Conservation (phyloP, 2,797 vertebrate genomes). For the Nothura maculosa region DNA sequence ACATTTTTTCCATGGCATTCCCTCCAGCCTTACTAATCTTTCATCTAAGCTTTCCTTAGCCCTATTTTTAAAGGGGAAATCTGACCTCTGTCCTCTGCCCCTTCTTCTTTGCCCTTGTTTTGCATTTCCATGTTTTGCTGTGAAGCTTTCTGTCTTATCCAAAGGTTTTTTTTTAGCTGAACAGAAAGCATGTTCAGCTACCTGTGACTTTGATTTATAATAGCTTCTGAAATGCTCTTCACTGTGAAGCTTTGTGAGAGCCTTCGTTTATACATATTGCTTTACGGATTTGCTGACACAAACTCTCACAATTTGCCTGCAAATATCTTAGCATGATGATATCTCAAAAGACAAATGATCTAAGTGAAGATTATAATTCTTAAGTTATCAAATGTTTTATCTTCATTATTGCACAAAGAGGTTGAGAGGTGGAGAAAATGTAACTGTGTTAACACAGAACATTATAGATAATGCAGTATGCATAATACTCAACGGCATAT, state of each 20-base stretch:
- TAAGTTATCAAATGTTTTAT: background rate
- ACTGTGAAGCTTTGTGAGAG: background rate
- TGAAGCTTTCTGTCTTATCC: background rate
- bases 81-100: conserved; percentile 73
- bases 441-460: background rate
- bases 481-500: background rate
- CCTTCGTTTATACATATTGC: background rate
- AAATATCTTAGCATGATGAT: background rate
- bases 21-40: conserved; percentile 74
- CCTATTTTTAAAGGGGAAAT: conserved; percentile 79
- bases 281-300: background rate
- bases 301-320: background rate
- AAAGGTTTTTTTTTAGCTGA: background rate
- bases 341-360: background rate
- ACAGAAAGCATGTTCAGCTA: background rate
- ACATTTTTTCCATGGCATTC: conserved; percentile 78
- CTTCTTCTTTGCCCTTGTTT: conserved; percentile 74
- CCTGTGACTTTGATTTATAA: background rate
- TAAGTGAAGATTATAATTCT: background rate
- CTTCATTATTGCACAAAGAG: background rate
- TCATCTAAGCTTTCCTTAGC: conserved; percentile 77
- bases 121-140: conserved; percentile 53
- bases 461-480: rapidly evolving
- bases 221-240: conserved; percentile 5
- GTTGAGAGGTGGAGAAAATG: background rate